Percentiles rank a stretch among this genome's conserved stretches.
phyloP scores from a whole-genome alignment of 2,888 invertebrate genomes.

The Drosophila yooni region DNA sequence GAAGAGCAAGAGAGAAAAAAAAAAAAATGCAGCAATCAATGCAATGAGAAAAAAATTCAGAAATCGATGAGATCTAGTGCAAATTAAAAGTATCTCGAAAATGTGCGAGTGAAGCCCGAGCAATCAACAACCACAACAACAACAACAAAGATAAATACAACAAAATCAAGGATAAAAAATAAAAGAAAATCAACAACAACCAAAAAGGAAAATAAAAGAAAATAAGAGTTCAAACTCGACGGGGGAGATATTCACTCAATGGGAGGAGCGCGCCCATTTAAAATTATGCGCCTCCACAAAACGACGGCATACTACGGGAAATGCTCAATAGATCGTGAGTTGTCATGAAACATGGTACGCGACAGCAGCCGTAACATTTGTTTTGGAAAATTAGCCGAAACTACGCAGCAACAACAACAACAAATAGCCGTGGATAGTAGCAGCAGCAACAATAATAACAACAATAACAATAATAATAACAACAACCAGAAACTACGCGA shows the following conservation, averaged over 20 bases:
- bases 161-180: slow-evolving; percentile 1
- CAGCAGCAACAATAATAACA: slow-evolving; percentile 89
- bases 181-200: not conserved
- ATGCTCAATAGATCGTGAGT: slow-evolving; percentile 86
- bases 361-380: slow-evolving; percentile 99
- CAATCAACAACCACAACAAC: slow-evolving; percentile 5
- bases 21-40: slow-evolving; percentile 38
- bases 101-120: slow-evolving; percentile 59
- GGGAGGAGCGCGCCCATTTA: slow-evolving; percentile 83
- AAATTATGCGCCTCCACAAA: slow-evolving; percentile 86
- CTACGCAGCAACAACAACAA: slow-evolving; percentile 88
- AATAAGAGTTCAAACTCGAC: slow-evolving; percentile 19
- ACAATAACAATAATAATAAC: slow-evolving; percentile 46
- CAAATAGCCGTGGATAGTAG: slow-evolving; percentile 74
- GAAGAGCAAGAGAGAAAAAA: slow-evolving; percentile 10
- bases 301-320: slow-evolving; percentile 89
- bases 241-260: slow-evolving; percentile 66
- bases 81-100: slow-evolving; percentile 50
- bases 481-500: slow-evolving; percentile 56
- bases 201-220: not conserved
- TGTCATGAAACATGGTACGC: slow-evolving; percentile 97
- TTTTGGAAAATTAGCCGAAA: slow-evolving; percentile 99
- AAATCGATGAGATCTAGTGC: slow-evolving; percentile 52
- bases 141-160: slow-evolving; percentile 8
- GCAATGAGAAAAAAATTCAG: slow-evolving; percentile 34